Evolutionary conservation across 2,888 invertebrate species (phyloP).

Genomic region (Ypsolopha scabrella): DNA sequence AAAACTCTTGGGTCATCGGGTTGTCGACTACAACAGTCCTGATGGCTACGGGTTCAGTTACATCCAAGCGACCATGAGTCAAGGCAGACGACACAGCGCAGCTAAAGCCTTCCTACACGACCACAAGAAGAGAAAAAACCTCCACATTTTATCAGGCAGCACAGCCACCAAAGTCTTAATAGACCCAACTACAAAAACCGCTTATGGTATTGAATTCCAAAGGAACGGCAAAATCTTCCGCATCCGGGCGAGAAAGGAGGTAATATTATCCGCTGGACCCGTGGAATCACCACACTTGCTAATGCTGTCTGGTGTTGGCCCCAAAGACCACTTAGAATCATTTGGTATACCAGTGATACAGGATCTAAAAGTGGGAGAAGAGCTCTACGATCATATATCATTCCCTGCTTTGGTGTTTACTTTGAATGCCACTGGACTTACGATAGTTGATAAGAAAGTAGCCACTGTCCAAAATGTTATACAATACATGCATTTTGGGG

Average conservation of each 20-base stretch:
- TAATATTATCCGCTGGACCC: constrained; percentile 77
- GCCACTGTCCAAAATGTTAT: constrained; percentile 36
- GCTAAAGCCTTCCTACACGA: constrained; percentile 71
- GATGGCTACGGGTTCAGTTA: constrained; percentile 70
- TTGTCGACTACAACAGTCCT: constrained; percentile 79
- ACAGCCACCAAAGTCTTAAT: constrained; percentile 71
- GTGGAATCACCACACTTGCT: constrained; percentile 84
- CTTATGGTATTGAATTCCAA: constrained; percentile 42
- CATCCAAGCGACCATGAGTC: constrained; percentile 53
- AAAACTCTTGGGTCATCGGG: constrained; percentile 71
- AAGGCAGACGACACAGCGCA: constrained; percentile 64
- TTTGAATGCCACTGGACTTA: constrained; percentile 50
- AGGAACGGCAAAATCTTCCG: constrained; percentile 52
- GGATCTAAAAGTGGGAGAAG: constrained; percentile 75
- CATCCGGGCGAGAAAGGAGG: constrained; percentile 61
- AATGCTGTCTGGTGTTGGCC: constrained; percentile 77
- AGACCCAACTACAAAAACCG: constrained; percentile 60
- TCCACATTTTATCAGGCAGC: constrained; percentile 67
- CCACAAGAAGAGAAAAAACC: constrained; percentile 63
- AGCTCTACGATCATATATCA: constrained; percentile 76
- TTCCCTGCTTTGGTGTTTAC: constrained; percentile 69
- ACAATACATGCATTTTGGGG: constrained; percentile 46
- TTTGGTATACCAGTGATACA: constrained; percentile 71
- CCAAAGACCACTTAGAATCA: constrained; percentile 67
- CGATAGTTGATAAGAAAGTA: constrained; percentile 32